Evolutionary conservation across 2,113 vertebrate genomes (phyloP).

Genomic region (Gracilinanus agilis): DNA sequence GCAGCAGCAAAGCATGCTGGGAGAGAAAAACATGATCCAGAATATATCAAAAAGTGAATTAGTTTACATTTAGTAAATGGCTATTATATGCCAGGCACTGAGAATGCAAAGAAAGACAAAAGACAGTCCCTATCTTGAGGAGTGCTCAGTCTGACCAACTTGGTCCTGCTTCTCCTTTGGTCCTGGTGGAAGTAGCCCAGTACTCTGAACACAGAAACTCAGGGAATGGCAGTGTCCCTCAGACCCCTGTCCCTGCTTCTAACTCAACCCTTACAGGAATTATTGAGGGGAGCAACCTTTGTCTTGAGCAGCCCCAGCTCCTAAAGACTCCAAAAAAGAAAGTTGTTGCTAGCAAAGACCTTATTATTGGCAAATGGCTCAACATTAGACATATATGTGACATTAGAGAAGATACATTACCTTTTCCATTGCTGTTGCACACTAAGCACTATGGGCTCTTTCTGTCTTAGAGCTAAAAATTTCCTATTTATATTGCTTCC

Average conservation of each 20-base stretch:
- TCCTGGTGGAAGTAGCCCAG: neutral
- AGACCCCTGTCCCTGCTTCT: neutral
- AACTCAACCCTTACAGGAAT: neutral
- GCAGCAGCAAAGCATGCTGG: neutral
- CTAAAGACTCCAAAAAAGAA: neutral
- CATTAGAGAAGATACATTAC: neutral
- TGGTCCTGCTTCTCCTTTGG: neutral
- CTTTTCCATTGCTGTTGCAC: neutral
- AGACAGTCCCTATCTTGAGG: neutral
- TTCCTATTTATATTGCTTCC: neutral
- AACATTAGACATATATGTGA: neutral
- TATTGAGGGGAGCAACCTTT: neutral
- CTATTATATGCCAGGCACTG: neutral
- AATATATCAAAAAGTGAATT: neutral
- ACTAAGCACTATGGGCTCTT: neutral
- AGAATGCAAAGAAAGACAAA: neutral
- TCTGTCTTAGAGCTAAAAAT: neutral
- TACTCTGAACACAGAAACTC: neutral
- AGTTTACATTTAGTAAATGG: neutral
- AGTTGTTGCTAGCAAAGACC: neutral
- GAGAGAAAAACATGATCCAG: neutral
- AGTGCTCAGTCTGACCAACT: neutral
- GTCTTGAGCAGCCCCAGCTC: neutral
- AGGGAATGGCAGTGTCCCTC: neutral
- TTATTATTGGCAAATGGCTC: neutral